Conservation (phyloP, 2,888 invertebrate species). For the Lydus trimaculatus region DNA sequence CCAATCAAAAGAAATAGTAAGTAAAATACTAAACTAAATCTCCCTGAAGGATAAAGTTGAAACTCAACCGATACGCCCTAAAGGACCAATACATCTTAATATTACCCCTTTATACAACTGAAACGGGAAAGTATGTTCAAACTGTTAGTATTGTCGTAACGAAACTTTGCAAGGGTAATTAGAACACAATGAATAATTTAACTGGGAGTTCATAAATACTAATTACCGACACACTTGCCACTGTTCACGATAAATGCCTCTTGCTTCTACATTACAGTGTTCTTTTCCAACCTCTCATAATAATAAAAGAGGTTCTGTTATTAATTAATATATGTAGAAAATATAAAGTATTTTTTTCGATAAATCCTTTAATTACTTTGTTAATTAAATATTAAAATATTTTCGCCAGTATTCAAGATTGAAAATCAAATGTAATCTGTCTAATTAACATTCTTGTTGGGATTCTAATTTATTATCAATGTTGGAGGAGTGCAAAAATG, state of each 20-base stretch:
- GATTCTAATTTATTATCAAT: background rate
- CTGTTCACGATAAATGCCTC: background rate
- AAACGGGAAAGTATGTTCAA: constrained; percentile 38
- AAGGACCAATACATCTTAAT: constrained; percentile 39
- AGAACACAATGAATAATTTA: constrained; percentile 55
- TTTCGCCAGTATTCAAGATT: background rate
- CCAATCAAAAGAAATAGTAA: constrained; percentile 26
- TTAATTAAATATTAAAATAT: background rate
- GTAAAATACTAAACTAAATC: constrained; percentile 25
- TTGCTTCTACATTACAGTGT: no score
- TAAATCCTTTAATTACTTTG: background rate
- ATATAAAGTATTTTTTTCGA: background rate
- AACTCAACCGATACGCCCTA: constrained; percentile 32
- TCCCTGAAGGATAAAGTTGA: constrained; percentile 30
- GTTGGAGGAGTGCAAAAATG: background rate
- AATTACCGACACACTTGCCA: constrained; percentile 41
- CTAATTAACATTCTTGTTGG: background rate
- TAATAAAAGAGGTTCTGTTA: background rate
- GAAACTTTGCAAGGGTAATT: constrained; percentile 53
- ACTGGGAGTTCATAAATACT: constrained; percentile 53
- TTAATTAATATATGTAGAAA: background rate
- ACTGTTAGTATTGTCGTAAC: constrained; percentile 35
- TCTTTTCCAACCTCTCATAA: no score
- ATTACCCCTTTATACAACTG: constrained; percentile 19
- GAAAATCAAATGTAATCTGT: background rate